These are phyloP conservation scores for Eleginops maclovinus DNA, from an alignment of 2,113 vertebrate genomes.

Conservation along the genomic window DNA sequence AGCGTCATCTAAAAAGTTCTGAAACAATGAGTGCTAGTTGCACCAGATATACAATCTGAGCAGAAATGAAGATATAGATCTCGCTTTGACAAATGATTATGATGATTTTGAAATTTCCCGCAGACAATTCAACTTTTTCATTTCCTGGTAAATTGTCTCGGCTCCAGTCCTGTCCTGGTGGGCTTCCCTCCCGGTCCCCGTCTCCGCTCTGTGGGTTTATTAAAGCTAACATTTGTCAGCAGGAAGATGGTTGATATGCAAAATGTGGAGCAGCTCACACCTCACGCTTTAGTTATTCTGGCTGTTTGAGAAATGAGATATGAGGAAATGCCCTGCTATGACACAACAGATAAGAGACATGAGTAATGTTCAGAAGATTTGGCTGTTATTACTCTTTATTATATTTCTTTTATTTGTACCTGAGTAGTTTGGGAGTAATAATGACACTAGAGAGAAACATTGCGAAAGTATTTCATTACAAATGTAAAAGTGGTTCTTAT, in stretches of 20 bases:
- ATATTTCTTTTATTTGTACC: conserved; percentile 76
- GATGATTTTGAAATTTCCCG: conserved; percentile 78
- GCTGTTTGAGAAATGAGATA: conserved; percentile 82
- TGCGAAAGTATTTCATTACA: background rate
- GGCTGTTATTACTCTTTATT: conserved; percentile 79
- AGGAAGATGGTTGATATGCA: conserved; percentile 93
- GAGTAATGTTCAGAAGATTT: conserved; percentile 83
- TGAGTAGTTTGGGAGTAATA: conserved; percentile 51
- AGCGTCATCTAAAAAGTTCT: too few relatives aligned
- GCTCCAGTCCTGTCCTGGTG: conserved; percentile 70
- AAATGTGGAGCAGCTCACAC: conserved; percentile 83
- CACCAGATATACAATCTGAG: conserved; percentile 46
- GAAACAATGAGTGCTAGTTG: conserved; percentile 35
- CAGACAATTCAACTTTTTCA: conserved; percentile 87
- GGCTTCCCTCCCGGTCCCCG: conserved; percentile 57
- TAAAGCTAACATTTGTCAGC: conserved; percentile 88
- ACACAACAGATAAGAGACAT: conserved; percentile 91
- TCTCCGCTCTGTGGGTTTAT: conserved; percentile 82
- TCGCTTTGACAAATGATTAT: conserved; percentile 83
- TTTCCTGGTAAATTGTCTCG: conserved; percentile 85
- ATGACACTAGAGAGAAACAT: conserved; percentile 33
- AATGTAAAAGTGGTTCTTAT: background rate
- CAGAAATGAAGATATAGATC: conserved; percentile 73
- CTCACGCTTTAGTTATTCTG: conserved; percentile 87
- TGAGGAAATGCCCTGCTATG: conserved; percentile 85